phyloP scores from a whole-genome alignment of 2,888 invertebrate genomes.

The Blomia tropicalis region DNA sequence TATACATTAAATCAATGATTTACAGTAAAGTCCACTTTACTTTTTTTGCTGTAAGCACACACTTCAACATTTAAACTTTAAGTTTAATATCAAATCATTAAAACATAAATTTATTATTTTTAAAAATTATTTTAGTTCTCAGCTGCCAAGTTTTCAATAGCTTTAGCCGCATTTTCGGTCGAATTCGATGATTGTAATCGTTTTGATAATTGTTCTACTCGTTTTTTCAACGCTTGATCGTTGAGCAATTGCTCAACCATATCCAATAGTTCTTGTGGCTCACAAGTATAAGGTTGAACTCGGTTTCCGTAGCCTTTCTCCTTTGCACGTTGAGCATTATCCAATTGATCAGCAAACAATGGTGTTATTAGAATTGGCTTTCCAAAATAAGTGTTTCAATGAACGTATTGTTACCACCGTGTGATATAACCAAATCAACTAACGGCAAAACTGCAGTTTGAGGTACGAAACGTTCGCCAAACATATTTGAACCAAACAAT shows the following conservation, averaged over 20 bases:
- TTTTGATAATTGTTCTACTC: neutral
- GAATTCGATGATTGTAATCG: constrained; percentile 6
- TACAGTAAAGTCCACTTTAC: no score
- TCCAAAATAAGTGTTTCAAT: constrained; percentile 18
- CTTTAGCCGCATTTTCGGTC: neutral
- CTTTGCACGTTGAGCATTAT: constrained; percentile 5
- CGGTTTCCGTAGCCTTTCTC: neutral
- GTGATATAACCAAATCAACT: constrained; percentile 15
- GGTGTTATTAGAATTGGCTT: constrained; percentile 2
- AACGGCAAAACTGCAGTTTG: neutral
- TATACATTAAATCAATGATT: no score
- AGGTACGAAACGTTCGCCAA: neutral
- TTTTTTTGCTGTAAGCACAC: no score
- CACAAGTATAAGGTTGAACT: neutral
- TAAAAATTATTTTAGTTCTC: neutral
- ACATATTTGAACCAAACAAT: neutral
- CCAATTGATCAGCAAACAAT: constrained; percentile 9
- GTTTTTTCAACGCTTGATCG: neutral
- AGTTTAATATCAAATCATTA: no score
- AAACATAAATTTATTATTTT: neutral
- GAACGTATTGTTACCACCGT: constrained; percentile 18
- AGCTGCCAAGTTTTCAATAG: constrained; percentile 1
- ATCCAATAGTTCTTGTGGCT: neutral
- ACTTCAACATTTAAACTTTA: no score
- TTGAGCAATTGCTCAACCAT: neutral